Evolutionary conservation across 2,113 vertebrate genomes (phyloP), one percentile per base, ranked within the genome.

Genomic region (Elephas maximus): DNA sequence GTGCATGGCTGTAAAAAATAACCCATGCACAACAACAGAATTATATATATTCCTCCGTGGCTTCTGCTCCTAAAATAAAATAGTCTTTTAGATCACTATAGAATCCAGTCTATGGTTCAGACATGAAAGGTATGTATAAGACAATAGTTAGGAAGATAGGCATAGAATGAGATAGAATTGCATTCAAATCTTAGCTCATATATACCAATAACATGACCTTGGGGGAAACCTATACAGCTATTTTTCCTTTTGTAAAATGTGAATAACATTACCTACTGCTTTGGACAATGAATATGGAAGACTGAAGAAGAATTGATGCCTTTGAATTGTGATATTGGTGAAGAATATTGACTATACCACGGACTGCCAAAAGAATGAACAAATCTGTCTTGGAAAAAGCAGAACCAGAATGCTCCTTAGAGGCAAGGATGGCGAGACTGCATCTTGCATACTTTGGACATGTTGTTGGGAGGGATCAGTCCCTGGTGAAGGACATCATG

Each of bases 1-100:
- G 76, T 65, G n/a, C 23, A 95, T 77, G 73, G 28, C 53, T 96
- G 21, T 93, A 91, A 96, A 96, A 37, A 94, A 95, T 89, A 92
- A 73, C 20, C n/a, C 6, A 24, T 53, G n/a, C 8, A 53, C 69
- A 86, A 41, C 4, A 86, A 24, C 26, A 96, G 76, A 91, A 89
- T 89, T 89, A 74, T 88, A 79, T 4, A 17, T 63, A 86, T 86
- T 91, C n/a, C 20, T 90, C 2, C 5, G 21, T 44, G 76, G 28
- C n/a, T 71, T 93, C 17, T 53, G 11, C 44, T 94, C 26, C 37
- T 76, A 37, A 37, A 37, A 37, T 37, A 37, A 37, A 37, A 37
- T 37, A 37, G 3, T 81, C 83, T 86, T 83, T 94, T 57, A 74
- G 21, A 48, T 8, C 53, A 44, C 48, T 60, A 37, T 48, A 90